These are phyloP conservation scores for Acipenser ruthenus DNA, from an alignment of 2,797 vertebrate species.

Conservation along the genomic window DNA sequence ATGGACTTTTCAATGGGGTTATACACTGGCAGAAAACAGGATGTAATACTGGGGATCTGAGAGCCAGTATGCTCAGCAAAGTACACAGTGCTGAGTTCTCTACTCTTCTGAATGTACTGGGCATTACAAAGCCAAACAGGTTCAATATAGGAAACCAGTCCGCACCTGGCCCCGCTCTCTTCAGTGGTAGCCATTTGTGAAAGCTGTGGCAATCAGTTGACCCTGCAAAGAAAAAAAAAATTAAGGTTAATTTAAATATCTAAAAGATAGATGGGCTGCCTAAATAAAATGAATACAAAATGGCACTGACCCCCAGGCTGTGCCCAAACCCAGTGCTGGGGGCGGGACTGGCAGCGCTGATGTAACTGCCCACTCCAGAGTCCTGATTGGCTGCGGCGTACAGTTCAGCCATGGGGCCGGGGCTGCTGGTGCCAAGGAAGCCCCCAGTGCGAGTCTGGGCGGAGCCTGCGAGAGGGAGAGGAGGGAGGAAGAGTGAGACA, in stretches of 20 bases:
- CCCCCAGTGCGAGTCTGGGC: constrained; percentile 87
- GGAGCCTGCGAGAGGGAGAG: constrained; percentile 60
- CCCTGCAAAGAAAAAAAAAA: constrained; percentile 54
- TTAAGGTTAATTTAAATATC: too few relatives aligned
- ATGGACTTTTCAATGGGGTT: too few relatives aligned
- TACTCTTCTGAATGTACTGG: too few relatives aligned
- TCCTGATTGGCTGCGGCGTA: constrained; percentile 91
- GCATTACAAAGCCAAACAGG: neutral
- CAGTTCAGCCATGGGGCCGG: constrained; percentile 93
- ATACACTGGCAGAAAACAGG: too few relatives aligned
- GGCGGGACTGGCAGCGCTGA: constrained; percentile 93
- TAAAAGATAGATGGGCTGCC: too few relatives aligned
- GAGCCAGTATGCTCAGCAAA: neutral
- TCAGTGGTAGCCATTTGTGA: constrained; percentile 99
- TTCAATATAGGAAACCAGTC: constrained; percentile 8
- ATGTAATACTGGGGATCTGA: neutral
- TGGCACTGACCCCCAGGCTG: constrained; percentile 86
- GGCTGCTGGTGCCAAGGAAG: constrained; percentile 95
- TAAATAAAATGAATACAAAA: too few relatives aligned
- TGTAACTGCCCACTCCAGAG: constrained; percentile 94
- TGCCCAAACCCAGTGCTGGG: constrained; percentile 94
- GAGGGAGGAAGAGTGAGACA: neutral
- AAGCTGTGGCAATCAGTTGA: constrained; percentile 97
- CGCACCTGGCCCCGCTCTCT: constrained; percentile 66
- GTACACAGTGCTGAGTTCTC: too few relatives aligned